A percentile compares a stretch with the other conserved stretches of the same genome.
These are phyloP conservation scores for Cyclura pinguis DNA, from an alignment of 2,797 vertebrate genomes.

Conservation along the genomic window DNA sequence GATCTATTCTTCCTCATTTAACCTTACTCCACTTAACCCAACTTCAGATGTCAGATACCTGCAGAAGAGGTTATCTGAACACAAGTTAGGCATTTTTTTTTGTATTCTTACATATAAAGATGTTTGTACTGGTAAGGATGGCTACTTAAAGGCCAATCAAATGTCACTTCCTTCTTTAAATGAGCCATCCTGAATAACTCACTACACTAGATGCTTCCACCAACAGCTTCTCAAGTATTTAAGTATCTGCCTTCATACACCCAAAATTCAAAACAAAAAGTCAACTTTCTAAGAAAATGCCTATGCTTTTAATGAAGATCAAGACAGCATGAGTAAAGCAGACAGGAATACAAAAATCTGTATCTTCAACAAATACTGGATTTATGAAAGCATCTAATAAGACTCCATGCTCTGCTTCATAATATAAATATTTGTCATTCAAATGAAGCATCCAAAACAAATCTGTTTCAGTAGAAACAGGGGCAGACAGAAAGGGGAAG, in stretches of 20 bases:
- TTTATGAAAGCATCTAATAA: constrained; percentile 67
- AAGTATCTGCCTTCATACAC: constrained; percentile 52
- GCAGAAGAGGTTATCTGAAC: not conserved
- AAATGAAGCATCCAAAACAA: constrained; percentile 63
- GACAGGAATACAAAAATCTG: constrained; percentile 44
- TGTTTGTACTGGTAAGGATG: not conserved
- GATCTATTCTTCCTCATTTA: not conserved
- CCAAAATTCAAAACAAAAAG: constrained; percentile 69
- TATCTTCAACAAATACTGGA: constrained; percentile 41
- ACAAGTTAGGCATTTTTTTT: not conserved
- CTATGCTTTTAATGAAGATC: constrained; percentile 54
- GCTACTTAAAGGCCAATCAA: constrained; percentile 2
- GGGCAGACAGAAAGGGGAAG: constrained; percentile 32
- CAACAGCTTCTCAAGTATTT: not conserved
- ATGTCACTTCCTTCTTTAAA: constrained; percentile 11
- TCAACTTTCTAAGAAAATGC: constrained; percentile 64
- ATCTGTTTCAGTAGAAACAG: constrained; percentile 54
- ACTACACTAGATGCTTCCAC: not conserved
- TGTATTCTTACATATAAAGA: not conserved
- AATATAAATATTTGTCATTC: constrained; percentile 54
- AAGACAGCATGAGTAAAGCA: constrained; percentile 60
- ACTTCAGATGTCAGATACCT: not conserved
- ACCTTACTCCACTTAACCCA: not conserved
- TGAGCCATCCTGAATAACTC: not conserved
- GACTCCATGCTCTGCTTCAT: constrained; percentile 65